Percentiles rank a stretch among this genome's conserved stretches.
phyloP scores from a whole-genome alignment of 1,140 invertebrate species.

The Andricus grossulariae region DNA sequence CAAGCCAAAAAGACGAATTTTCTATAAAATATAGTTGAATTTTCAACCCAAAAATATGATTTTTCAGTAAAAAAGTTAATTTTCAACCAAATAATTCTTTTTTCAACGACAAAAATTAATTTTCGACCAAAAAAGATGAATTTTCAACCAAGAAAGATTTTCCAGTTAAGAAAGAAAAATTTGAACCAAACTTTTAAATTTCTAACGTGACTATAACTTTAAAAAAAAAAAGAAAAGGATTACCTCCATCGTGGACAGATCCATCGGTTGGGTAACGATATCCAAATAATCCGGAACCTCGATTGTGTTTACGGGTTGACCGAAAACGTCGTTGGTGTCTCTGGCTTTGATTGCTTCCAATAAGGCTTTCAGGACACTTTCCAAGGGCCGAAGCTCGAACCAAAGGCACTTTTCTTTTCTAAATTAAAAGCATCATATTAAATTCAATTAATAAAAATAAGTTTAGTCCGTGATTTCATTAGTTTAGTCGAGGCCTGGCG shows the following conservation, averaged over 20 bases:
- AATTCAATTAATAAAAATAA: constrained; percentile 18
- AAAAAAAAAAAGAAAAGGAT: constrained; percentile 48
- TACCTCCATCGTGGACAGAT: constrained; percentile 92
- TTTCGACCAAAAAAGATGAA: no score
- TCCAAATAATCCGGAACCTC: constrained; percentile 96
- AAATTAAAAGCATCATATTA: constrained; percentile 12
- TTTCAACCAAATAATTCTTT: no score
- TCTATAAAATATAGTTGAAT: no score
- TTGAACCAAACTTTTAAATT: no score
- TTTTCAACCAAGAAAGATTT: no score
- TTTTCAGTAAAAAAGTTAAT: no score
- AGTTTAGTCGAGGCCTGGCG: no score
- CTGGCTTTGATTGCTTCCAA: constrained; percentile 86
- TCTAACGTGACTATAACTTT: no score
- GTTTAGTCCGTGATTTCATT: not conserved
- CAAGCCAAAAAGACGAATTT: no score
- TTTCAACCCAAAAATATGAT: no score
- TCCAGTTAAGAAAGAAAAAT: no score
- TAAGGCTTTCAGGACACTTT: constrained; percentile 84
- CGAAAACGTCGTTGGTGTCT: constrained; percentile 93
- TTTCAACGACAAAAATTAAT: no score
- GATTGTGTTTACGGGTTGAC: constrained; percentile 91
- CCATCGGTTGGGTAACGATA: constrained; percentile 96
- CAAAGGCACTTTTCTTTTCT: constrained; percentile 87
- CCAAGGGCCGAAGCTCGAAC: constrained; percentile 88